Base-by-base conservation (phyloP, 2,888 invertebrate genomes). In the Lasiommata megera region DNA sequence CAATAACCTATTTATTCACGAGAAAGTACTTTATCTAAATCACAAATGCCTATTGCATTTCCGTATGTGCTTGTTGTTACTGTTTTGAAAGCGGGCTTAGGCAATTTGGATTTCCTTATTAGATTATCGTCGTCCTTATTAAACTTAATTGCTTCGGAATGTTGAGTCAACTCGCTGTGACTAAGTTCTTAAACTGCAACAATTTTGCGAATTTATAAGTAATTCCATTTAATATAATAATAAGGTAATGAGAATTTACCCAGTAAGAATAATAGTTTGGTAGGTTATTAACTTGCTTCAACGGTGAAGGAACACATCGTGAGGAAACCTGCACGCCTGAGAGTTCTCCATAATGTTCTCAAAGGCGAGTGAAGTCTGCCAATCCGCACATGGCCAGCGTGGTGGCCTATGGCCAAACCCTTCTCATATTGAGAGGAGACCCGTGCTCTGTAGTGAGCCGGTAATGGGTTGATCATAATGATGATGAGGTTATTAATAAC, bases 41-140 rank as follows among this genome's bases (percentile, higher is more conserved):
- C 16, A 54, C 23, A 23, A 44, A 29, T 17, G 12, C 18, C 3
- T 28, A 44, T 14, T 38, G 18, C 47, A 17, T 47, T 47, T 47
- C 44, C 28, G 28, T 44, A 28, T 9, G 12, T 1, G 18, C 11
- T 28, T 11, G 40, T 38, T 37, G 47, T 18, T 48, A 36, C 44
- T 28, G 38, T 37, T 43, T 16, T 44, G 38, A 51, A 51, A 54
- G 50, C 43, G 37, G 23, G 23, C 16, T 46, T 59, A 11, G 17
- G 47, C 51, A 59, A 59, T 59, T 38, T 56, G 59, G 41, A 51
- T 62, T 59, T 62, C 61, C 61, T 62, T 56, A 62, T 62, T 62
- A 59, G 61, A 50, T 59, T 59, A 59, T 41, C 56, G 29, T 51
- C 59, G 36, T 52, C 50, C 59, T 54, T 54, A 50, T 59, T 59